Percentiles rank a stretch among this genome's conserved stretches.
phyloP scores from a whole-genome alignment of 2,797 vertebrate genomes.

The Gouania willdenowi region DNA sequence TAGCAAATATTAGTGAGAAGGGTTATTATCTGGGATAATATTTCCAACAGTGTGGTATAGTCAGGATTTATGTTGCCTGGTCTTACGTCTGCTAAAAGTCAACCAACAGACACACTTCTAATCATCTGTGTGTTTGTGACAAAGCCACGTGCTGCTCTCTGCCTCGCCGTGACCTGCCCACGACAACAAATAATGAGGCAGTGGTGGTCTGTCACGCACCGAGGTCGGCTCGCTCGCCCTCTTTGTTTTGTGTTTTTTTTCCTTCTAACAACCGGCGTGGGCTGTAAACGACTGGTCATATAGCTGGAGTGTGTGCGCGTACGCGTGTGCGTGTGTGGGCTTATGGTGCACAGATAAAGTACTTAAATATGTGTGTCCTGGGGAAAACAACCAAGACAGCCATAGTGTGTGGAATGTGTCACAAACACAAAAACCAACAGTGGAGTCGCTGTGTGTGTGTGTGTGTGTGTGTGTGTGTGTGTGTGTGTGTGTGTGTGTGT shows the following conservation, averaged over 20 bases:
- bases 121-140: too few relatives aligned
- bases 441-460: background rate
- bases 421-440: conserved; percentile 54
- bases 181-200: too few relatives aligned
- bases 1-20: conserved; percentile 64
- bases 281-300: conserved; percentile 30
- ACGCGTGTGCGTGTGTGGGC: conserved; percentile 9
- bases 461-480: conserved; percentile 5
- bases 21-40: conserved; percentile 48
- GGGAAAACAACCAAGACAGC: conserved; percentile 36
- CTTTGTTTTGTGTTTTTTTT: conserved; percentile 33
- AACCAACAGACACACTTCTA: too few relatives aligned
- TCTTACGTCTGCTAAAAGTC: too few relatives aligned
- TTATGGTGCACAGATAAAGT: conserved; percentile 41
- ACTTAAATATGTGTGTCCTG: too few relatives aligned
- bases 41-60: conserved; percentile 10
- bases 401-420: conserved; percentile 45
- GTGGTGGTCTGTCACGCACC: too few relatives aligned
- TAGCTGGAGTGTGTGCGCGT: conserved; percentile 33
- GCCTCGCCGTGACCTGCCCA: too few relatives aligned
- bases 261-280: conserved; percentile 11
- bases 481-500: conserved; percentile 1
- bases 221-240: conserved; percentile 21
- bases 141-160: too few relatives aligned
- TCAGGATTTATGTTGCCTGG: too few relatives aligned